A percentile compares a stretch with the other conserved stretches of the same genome.
Evolutionary conservation across 2,797 vertebrate species (phyloP).

Genomic region (Sciurus carolinensis): DNA sequence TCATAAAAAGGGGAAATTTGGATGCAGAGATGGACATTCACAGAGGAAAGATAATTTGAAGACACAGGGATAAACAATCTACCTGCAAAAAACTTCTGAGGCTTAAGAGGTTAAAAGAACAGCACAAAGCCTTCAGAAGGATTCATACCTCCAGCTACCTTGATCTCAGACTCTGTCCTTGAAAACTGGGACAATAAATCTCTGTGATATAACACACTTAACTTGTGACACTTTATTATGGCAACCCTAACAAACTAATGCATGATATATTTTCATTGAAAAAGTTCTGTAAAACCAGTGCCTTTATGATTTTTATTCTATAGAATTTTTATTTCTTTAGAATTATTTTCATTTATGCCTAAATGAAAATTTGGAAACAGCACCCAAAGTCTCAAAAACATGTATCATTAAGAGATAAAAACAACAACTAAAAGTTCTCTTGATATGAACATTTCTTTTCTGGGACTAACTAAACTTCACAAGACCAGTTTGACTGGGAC

Average conservation of each 20-base stretch:
- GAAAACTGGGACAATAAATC: slow-evolving; percentile 1
- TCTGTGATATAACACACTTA: background rate
- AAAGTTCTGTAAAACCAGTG: background rate
- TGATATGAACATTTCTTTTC: slow-evolving; percentile 22
- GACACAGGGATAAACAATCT: background rate
- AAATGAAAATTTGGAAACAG: slow-evolving; percentile 45
- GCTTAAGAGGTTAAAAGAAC: background rate
- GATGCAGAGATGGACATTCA: background rate
- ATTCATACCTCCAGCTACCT: background rate
- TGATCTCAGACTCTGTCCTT: background rate
- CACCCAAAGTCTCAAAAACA: background rate
- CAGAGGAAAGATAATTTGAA: background rate
- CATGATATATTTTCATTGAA: background rate
- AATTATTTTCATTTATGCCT: slow-evolving; percentile 7
- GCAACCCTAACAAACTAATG: background rate
- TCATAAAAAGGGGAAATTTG: slow-evolving; percentile 21
- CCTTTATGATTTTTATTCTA: background rate
- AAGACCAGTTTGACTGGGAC: background rate
- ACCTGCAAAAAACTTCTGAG: background rate
- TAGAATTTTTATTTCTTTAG: background rate
- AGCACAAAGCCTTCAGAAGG: background rate
- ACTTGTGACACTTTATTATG: background rate
- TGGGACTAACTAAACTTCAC: background rate
- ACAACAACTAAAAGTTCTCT: background rate
- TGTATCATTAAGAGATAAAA: background rate